A percentile compares a stretch with the other conserved stretches of the same genome.
These are phyloP conservation scores for Sesamia nonagrioides DNA, from an alignment of 1,140 invertebrate genomes.

Conservation along the genomic window DNA sequence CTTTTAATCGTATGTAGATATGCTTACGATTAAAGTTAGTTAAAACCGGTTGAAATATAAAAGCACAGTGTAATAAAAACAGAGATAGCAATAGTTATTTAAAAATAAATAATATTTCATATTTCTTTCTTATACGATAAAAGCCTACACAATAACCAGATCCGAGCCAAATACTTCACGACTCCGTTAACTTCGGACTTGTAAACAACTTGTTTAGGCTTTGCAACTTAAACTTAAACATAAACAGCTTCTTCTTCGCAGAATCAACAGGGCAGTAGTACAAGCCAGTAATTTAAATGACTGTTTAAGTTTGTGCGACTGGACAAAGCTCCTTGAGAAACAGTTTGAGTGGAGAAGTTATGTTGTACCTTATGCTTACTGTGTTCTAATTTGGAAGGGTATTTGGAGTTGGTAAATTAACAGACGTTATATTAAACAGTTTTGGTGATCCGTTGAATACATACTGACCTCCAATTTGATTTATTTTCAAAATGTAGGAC, in stretches of 20 bases:
- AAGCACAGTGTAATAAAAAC: too few species aligned
- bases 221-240: conserved; percentile 21
- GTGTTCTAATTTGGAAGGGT: too few species aligned
- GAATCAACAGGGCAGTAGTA: conserved; percentile 8
- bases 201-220: conserved; percentile 29
- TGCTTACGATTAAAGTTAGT: too few species aligned
- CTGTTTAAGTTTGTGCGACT: background rate
- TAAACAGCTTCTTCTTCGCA: conserved; percentile 6
- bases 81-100: too few species aligned
- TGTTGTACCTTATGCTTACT: background rate
- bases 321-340: background rate
- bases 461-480: too few species aligned
- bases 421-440: too few species aligned
- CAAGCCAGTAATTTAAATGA: conserved; percentile 11
- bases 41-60: too few species aligned
- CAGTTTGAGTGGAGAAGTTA: background rate
- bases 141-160: conserved; percentile 8
- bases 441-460: too few species aligned
- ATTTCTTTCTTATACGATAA: background rate
- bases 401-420: too few species aligned
- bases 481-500: too few species aligned
- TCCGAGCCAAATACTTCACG: conserved; percentile 26
- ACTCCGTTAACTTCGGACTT: background rate
- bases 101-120: too few species aligned
- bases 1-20: too few species aligned